Conservation (phyloP, 1,140 invertebrate genomes). For the Batillaria attramentaria region DNA sequence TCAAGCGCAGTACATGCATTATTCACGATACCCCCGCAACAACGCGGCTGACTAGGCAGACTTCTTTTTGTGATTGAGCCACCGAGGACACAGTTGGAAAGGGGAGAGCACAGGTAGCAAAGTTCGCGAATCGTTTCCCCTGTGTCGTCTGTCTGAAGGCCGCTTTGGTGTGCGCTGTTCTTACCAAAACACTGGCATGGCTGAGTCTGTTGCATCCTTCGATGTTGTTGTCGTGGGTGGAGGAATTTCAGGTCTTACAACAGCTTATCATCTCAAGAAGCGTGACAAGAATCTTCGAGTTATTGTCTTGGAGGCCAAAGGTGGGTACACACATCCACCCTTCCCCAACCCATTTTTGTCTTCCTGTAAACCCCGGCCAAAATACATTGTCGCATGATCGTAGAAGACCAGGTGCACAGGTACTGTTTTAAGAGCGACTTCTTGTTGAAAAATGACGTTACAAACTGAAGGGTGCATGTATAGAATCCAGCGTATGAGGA, state of each 20-base stretch:
- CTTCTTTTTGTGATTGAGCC: neutral
- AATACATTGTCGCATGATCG: neutral
- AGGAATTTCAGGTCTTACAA: conserved; percentile 68
- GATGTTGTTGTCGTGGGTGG: conserved; percentile 69
- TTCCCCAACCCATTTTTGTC: neutral
- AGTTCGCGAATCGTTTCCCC: neutral
- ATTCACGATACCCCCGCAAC: no score
- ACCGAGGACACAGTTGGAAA: neutral
- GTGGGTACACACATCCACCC: conserved; percentile 32
- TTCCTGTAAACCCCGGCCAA: neutral
- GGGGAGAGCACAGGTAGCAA: neutral
- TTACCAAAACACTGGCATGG: neutral
- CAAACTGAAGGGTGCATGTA: no score
- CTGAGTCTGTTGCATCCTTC: conserved; percentile 6
- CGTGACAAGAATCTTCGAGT: conserved; percentile 58
- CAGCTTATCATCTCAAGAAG: conserved; percentile 61
- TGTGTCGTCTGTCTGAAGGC: neutral
- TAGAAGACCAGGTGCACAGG: neutral
- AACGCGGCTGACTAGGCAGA: no score
- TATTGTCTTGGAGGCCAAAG: conserved; percentile 68
- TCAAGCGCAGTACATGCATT: no score
- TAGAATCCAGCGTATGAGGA: neutral
- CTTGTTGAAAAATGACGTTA: neutral
- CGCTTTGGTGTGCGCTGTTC: neutral
- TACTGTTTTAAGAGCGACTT: neutral